Base-by-base conservation (phyloP, 2,113 vertebrate genomes). In the Heloderma charlesbogerti region DNA sequence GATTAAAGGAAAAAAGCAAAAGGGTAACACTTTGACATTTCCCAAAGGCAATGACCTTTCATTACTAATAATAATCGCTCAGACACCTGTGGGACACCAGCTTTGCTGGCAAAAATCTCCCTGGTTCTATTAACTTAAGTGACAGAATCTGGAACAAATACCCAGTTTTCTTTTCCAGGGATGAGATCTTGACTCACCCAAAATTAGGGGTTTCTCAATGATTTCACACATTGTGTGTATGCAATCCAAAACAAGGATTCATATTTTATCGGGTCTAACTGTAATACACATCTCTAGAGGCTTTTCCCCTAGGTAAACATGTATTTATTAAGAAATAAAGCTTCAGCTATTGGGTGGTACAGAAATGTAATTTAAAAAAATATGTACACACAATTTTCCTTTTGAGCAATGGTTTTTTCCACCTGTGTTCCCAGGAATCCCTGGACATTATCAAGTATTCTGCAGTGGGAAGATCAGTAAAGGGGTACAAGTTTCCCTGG, bases 1-100 rank as follows among this genome's bases (percentile, higher is more conserved):
- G 91, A 89, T 81, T 89, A 60, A 81, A 93, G 78, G 86, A 88
- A 3, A 4, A 29, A 87, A 43, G n/a, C 31, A 93, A 95, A 95
- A 67, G 27, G 2, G 74, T 54, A 87, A 93, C 40, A 12, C 34
- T 90, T 91, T 81, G 60, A 84, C 86, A 84, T 81, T 91, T 84
- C 86, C 86, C 43, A 74, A 88, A 71, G 25, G 72, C 80, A 88
- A 37, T 27, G 31, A 67, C n/a, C 45, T 91, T 88, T 83, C 77
- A 60, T 45, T 77, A 54, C 12, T 71, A 85, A 67, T 67, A 90
- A 85, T 85, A 88, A 88, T 90, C 54, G 29, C 82, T 29, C 27
- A 90, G 40, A 54, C 43, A 79, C 89, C 83, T 86, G 72, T 69
- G n/a, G 82, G 63, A n/a, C 83, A 79, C 16, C 1, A 13, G 83